Evolutionary conservation across 2,113 vertebrate species (phyloP).

Genomic region (Ailuropoda melanoleuca): DNA sequence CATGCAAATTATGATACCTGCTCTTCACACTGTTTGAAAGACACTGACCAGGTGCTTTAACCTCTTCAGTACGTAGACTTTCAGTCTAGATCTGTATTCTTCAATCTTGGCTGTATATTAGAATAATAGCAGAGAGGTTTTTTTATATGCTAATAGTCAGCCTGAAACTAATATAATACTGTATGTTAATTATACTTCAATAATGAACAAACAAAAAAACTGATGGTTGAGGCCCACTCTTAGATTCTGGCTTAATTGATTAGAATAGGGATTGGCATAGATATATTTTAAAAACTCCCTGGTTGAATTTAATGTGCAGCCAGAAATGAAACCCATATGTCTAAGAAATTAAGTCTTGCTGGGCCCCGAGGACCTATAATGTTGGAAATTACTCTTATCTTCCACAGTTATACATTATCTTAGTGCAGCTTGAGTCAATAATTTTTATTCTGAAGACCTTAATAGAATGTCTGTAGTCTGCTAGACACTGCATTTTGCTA

Average conservation of each 20-base stretch:
- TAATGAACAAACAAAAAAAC: neutral
- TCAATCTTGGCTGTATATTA: neutral
- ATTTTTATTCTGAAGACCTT: neutral
- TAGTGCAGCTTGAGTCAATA: neutral
- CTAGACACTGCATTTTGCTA: neutral
- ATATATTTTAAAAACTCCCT: neutral
- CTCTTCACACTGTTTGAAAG: neutral
- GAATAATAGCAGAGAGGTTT: neutral
- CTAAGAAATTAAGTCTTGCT: neutral
- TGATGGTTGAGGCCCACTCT: neutral
- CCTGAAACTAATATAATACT: neutral
- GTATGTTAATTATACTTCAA: neutral
- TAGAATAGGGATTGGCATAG: neutral
- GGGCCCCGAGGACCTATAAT: neutral
- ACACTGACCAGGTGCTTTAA: neutral
- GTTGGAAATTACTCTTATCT: neutral
- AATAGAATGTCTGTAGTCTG: neutral
- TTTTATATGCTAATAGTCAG: neutral
- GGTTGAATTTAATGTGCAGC: neutral
- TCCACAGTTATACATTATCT: neutral
- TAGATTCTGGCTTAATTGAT: neutral
- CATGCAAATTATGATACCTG: neutral
- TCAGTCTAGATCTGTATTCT: neutral
- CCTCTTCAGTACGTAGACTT: neutral
- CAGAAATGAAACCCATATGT: neutral